Evolutionary conservation across 2,113 vertebrate genomes (phyloP).

Genomic region (Microcebus lehilahytsara): DNA sequence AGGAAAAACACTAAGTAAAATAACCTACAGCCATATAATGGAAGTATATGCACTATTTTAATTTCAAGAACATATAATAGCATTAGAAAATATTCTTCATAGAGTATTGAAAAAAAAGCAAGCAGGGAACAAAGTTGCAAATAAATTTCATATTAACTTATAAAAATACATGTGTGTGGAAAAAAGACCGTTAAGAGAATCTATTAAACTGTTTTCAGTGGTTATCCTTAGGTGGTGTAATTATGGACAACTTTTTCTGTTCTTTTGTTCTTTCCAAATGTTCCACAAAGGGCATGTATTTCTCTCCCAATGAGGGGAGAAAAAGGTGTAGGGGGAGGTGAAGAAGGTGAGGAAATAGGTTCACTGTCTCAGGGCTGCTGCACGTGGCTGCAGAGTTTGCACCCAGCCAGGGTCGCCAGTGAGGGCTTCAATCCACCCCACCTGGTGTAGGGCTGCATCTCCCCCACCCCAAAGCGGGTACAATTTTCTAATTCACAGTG

Average conservation of each 20-base stretch:
- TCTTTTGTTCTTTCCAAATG: background rate
- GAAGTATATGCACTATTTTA: background rate
- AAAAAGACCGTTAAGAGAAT: background rate
- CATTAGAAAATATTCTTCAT: background rate
- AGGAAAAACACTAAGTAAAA: conserved; percentile 37
- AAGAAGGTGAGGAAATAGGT: background rate
- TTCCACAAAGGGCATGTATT: background rate
- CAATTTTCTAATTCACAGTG: background rate
- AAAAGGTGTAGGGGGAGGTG: background rate
- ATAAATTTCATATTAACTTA: background rate
- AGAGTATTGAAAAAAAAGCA: background rate
- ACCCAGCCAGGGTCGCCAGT: background rate
- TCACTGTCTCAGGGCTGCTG: background rate
- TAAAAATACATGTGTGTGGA: background rate
- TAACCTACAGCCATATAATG: background rate
- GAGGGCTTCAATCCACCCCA: background rate
- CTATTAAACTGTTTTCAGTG: background rate
- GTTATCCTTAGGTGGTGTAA: background rate
- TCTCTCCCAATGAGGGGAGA: background rate
- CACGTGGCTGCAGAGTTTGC: background rate
- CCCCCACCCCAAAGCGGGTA: rapidly evolving
- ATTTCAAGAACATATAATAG: background rate
- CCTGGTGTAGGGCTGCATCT: rapidly evolving
- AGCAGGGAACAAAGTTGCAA: background rate
- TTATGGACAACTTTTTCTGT: background rate